Evolutionary conservation across 2,797 vertebrate species (phyloP).

Genomic region (Eurystomus glaucurus): DNA sequence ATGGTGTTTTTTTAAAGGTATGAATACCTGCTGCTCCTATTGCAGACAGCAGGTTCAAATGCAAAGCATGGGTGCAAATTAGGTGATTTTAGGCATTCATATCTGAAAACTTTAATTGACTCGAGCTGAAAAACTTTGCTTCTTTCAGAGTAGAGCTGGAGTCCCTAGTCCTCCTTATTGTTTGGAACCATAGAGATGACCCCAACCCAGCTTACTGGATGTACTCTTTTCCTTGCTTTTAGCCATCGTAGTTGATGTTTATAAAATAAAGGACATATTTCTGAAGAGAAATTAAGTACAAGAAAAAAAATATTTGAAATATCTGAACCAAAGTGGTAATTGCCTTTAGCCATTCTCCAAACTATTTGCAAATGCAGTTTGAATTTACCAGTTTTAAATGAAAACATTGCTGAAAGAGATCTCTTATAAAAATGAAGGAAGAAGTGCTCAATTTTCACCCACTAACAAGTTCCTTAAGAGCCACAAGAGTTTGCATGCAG

Average conservation of each 20-base stretch:
- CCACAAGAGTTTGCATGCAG: not conserved
- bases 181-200: not conserved
- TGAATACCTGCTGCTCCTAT: not conserved
- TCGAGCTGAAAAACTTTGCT: not conserved
- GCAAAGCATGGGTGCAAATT: not conserved
- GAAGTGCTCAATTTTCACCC: not conserved
- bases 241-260: not conserved
- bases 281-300: not conserved
- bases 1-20: not conserved
- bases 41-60: not conserved
- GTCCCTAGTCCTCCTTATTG: not conserved
- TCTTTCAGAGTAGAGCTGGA: not conserved
- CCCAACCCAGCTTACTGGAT: not conserved
- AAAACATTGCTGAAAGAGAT: not conserved
- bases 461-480: not conserved
- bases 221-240: not conserved
- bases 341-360: not conserved
- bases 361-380: not conserved
- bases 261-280: not conserved
- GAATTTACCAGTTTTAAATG: not conserved
- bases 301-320: not conserved
- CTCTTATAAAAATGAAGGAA: not conserved
- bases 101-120: not conserved
- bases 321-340: not conserved
- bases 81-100: not conserved